Base-by-base conservation (phyloP, 2,888 invertebrate genomes). In the Galeruca laticollis region DNA sequence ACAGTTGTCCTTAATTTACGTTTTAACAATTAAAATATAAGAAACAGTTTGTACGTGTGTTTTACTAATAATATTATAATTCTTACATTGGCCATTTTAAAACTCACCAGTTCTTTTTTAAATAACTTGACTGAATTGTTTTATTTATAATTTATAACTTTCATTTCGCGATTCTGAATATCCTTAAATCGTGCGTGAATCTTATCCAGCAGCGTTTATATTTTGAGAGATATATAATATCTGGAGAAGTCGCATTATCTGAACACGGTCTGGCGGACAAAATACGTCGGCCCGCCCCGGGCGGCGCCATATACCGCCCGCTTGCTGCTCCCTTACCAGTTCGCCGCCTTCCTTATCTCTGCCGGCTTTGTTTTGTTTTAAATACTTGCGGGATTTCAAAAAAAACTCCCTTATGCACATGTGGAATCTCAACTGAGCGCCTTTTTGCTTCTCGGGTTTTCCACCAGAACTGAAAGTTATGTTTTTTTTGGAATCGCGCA, bases 261-360 rank as follows among this genome's bases (percentile, higher is more conserved):
- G 68, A 73, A 70, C 76, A 77, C 78, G 77, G 77, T 78, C 78
- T 77, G 74, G 75, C 75, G 74, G 69, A 68, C 76, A 78, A 73
- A 75, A 77, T 73, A 71, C 66, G 75, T 68, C 70, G 72, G 73
- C 72, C 57, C 61, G 51, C 60, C 35, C 62, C 37, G 69, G 57
- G 69, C 57, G 68, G 66, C 72, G 69, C 67, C 69, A 47, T 65
- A 18, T 43, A 43, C 71, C 70, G 61, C 73, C 57, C 57, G 26
- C n/a, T 54, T 60, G 13, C 57, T 56, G 37, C 47, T 33, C 63
- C 31, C 18, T 49, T 49, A 49, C 59, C 51, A 37, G 60, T 37
- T 62, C 63, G 59, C 64, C 59, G 62, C 69, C 59, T 69, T 62
- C 63, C 63, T 69, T 68, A 60, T 62, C 64, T 63, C 64, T 63